A percentile compares a stretch with the other conserved stretches of the same genome.
These are phyloP conservation scores for Venturia canescens DNA, from an alignment of 1,140 invertebrate species.

Conservation along the genomic window DNA sequence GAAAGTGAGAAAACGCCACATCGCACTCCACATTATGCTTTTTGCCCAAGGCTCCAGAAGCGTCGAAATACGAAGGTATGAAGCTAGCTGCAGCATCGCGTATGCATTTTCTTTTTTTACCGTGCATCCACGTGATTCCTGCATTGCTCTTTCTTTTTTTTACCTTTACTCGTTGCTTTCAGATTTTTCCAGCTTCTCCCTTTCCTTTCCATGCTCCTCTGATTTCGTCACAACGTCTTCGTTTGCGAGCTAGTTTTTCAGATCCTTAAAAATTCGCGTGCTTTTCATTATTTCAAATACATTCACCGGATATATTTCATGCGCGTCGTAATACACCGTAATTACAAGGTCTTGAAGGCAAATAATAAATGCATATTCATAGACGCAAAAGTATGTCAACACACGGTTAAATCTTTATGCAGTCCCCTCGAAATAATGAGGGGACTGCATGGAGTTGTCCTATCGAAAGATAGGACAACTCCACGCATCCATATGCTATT, in stretches of 20 bases:
- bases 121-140: not conserved
- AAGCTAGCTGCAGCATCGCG: not conserved
- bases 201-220: not conserved
- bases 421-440: conserved; percentile 21
- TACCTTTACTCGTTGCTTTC: not conserved
- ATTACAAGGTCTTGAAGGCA: too few species aligned
- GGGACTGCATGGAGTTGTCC: not conserved
- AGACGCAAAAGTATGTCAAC: too few species aligned
- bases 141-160: not conserved
- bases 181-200: not conserved
- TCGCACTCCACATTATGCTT: conserved; percentile 30
- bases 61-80: conserved; percentile 17
- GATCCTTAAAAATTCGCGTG: not conserved
- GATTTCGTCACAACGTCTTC: not conserved
- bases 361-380: too few species aligned
- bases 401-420: not conserved
- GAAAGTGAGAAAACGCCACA: conserved; percentile 31
- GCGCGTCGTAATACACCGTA: too few species aligned
- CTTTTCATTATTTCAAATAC: not conserved
- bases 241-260: not conserved
- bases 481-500: too few species aligned
- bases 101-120: conserved; percentile 8
- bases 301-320: not conserved
- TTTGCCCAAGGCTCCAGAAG: conserved; percentile 21
- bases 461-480: too few species aligned